phyloP scores from a whole-genome alignment of 1,140 invertebrate genomes.

The Hypsibius dujardini region DNA sequence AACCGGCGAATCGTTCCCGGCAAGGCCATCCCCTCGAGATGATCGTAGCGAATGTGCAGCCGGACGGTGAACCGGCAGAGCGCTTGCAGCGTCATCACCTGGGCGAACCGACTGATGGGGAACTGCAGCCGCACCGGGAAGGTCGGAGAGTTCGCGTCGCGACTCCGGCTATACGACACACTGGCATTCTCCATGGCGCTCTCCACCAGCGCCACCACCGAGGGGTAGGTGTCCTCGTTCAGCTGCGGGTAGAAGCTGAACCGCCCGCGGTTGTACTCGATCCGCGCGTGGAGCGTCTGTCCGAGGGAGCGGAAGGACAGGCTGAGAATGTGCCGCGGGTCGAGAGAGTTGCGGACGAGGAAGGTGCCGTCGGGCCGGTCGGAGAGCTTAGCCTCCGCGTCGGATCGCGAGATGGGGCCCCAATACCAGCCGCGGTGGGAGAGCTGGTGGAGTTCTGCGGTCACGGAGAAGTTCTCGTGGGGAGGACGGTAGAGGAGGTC shows the following conservation, averaged over 20 bases:
- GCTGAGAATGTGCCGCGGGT: conserved; percentile 47
- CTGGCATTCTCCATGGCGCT: conserved; percentile 49
- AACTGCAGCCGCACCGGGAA: conserved; percentile 54
- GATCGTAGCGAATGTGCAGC: conserved; percentile 48
- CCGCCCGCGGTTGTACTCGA: conserved; percentile 47
- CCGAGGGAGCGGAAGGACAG: conserved; percentile 56
- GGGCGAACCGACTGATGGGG: conserved; percentile 53
- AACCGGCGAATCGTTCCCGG: conserved; percentile 48
- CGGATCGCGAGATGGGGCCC: conserved; percentile 44
- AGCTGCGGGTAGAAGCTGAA: conserved; percentile 44
- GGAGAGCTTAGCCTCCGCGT: conserved; percentile 45
- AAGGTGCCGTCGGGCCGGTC: conserved; percentile 57
- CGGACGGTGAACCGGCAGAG: conserved; percentile 57
- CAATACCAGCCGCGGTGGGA: conserved; percentile 49
- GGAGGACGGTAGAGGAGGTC: neutral
- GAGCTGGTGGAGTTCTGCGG: conserved; percentile 40
- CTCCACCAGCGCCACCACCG: conserved; percentile 49
- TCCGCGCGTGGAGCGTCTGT: conserved; percentile 48
- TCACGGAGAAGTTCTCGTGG: conserved; percentile 25
- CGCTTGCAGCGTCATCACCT: conserved; percentile 53
- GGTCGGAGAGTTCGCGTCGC: conserved; percentile 45
- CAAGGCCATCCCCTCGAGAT: conserved; percentile 51
- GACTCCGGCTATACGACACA: conserved; percentile 52
- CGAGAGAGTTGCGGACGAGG: conserved; percentile 54
- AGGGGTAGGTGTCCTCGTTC: conserved; percentile 38